These are phyloP conservation scores for Paralichthys olivaceus DNA, from an alignment of 2,113 vertebrate genomes.

Conservation along the genomic window DNA sequence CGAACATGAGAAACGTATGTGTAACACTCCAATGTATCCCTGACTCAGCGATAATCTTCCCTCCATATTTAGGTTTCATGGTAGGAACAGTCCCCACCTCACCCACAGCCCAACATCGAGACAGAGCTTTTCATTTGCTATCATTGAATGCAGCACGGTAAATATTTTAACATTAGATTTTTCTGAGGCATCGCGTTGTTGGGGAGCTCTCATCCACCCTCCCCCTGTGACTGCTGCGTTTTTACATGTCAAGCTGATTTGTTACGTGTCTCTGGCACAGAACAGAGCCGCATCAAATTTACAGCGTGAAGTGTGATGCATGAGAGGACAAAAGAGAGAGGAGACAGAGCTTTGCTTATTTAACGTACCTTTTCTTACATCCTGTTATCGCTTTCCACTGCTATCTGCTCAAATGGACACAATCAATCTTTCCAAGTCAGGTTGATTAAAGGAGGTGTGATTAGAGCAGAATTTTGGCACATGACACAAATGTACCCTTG, in stretches of 20 bases:
- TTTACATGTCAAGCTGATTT: constrained; percentile 34
- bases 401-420: neutral
- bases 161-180: neutral
- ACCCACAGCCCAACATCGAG: neutral
- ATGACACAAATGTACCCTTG: constrained; percentile 58
- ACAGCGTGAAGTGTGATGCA: constrained; percentile 1
- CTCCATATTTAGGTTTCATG: too few relatives aligned
- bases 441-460: neutral
- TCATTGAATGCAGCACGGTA: neutral
- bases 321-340: neutral
- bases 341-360: constrained; percentile 30
- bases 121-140: too few relatives aligned
- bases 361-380: neutral
- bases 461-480: constrained; percentile 61
- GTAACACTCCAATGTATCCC: too few relatives aligned
- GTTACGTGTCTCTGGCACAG: constrained; percentile 13
- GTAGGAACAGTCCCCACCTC: too few relatives aligned
- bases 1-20: too few relatives aligned
- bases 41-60: too few relatives aligned
- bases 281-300: constrained; percentile 19
- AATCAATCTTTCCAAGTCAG: neutral
- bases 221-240: constrained; percentile 23
- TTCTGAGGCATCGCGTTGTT: constrained; percentile 1
- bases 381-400: neutral
- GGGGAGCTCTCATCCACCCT: constrained; percentile 22